Percentiles rank a stretch among this genome's conserved stretches.
Conservation (phyloP, 2,797 vertebrate species). For the Pteronotus mesoamericanus region DNA sequence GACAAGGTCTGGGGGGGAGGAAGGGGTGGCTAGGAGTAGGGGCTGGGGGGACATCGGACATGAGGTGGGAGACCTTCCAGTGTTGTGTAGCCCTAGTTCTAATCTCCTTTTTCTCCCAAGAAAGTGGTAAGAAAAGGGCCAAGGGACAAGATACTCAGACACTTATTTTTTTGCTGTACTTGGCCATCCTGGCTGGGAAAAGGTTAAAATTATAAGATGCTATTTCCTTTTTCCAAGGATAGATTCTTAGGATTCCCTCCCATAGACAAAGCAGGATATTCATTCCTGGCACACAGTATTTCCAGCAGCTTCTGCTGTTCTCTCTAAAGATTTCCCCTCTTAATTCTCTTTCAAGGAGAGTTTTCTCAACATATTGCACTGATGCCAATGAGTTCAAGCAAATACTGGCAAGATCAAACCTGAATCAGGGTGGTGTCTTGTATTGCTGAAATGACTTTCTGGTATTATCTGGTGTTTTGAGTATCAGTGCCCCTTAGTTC, state of each 20-base stretch:
- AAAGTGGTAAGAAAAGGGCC: neutral
- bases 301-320: neutral
- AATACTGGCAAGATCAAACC: neutral
- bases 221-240: neutral
- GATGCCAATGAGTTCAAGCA: neutral
- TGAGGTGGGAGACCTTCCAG: neutral
- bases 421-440: neutral
- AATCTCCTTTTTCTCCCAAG: neutral
- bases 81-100: rapidly evolving
- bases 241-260: neutral
- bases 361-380: neutral
- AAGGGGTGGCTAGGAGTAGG: neutral
- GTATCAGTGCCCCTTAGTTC: neutral
- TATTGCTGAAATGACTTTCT: neutral
- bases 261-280: neutral
- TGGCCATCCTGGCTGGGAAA: neutral
- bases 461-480: neutral
- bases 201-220: neutral
- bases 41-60: neutral
- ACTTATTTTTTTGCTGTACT: neutral
- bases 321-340: neutral
- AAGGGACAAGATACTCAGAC: neutral
- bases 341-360: neutral
- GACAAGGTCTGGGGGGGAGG: neutral
- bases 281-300: neutral